Evolutionary conservation across 1,140 invertebrate species (phyloP).

Genomic region (Nomia melanderi): DNA sequence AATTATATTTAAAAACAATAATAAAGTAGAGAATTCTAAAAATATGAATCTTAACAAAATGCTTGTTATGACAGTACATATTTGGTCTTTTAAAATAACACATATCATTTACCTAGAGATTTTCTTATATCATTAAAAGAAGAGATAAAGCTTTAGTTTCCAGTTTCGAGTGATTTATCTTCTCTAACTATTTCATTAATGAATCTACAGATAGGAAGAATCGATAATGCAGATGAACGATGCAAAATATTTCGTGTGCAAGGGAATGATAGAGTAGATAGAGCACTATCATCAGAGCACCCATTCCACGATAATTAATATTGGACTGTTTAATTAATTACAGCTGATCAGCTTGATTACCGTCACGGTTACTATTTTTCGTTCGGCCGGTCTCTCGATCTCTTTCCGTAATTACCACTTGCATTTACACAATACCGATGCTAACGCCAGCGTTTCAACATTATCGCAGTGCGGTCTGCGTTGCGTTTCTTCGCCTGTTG

Average conservation of each 20-base stretch:
- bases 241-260: neutral
- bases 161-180: too few species aligned
- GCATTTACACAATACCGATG: neutral
- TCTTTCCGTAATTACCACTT: neutral
- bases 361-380: neutral
- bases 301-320: neutral
- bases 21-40: too few species aligned
- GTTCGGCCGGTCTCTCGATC: neutral
- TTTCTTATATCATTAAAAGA: too few species aligned
- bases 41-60: too few species aligned
- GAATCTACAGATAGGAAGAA: neutral
- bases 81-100: too few species aligned
- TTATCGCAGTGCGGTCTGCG: neutral
- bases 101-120: too few species aligned
- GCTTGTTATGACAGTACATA: too few species aligned
- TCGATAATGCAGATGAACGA: neutral
- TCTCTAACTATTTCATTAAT: neutral
- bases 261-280: neutral
- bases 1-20: too few species aligned
- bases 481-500: neutral
- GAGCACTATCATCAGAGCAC: neutral
- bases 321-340: neutral
- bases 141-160: too few species aligned
- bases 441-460: too few species aligned
- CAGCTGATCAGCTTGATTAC: neutral